phyloP scores from a whole-genome alignment of 1,140 invertebrate genomes.

The Protaetia brevitarsis region DNA sequence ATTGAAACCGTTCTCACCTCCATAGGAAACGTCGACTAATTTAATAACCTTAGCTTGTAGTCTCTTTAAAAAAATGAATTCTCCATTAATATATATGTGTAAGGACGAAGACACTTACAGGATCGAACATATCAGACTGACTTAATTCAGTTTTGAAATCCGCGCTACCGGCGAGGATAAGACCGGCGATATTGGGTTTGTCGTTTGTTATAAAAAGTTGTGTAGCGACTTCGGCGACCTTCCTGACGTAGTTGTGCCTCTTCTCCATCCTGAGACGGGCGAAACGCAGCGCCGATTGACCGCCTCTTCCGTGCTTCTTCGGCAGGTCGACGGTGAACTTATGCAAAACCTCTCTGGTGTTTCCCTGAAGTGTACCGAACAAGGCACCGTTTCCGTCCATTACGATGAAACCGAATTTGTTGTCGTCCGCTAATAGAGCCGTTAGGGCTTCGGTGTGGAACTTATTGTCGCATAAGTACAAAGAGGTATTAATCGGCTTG shows the following conservation, averaged over 20 bases:
- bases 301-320: constrained; percentile 99
- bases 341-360: constrained; percentile 89
- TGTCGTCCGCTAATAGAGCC: constrained; percentile 96
- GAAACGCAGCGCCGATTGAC: constrained; percentile 99
- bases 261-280: constrained; percentile 99
- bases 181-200: constrained; percentile 94
- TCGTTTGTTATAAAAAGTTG: constrained; percentile 97
- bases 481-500: constrained; percentile 98
- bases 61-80: constrained; percentile 63
- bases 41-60: constrained; percentile 98
- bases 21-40: constrained; percentile 98
- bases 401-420: constrained; percentile 99
- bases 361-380: constrained; percentile 95
- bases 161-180: constrained; percentile 97
- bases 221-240: constrained; percentile 98
- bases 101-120: constrained; percentile 61
- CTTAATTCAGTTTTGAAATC: constrained; percentile 99
- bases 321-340: constrained; percentile 99
- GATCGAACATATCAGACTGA: constrained; percentile 99
- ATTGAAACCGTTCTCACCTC: constrained; percentile 99
- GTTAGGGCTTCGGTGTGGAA: constrained; percentile 97
- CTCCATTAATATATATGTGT: background rate
- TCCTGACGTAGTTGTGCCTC: constrained; percentile 98
- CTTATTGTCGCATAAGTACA: constrained; percentile 99
- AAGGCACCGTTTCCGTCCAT: constrained; percentile 99